Evolutionary conservation across 2,888 invertebrate genomes (phyloP).

Genomic region (Limnephilus marmoratus): DNA sequence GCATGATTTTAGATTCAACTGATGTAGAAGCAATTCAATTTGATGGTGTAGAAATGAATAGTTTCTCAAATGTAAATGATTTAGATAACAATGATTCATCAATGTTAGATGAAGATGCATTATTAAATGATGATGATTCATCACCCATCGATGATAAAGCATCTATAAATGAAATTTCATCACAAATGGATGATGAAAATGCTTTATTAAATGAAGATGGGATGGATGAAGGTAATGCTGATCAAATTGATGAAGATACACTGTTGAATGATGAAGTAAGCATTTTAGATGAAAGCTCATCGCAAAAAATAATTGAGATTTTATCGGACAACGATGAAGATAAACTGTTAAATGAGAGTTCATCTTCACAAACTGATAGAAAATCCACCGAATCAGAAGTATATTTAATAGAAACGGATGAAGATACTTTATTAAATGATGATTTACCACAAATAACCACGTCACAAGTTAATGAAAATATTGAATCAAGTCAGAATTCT

Average conservation of each 20-base stretch:
- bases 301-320: not conserved
- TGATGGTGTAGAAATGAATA: not conserved
- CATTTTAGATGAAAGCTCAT: not conserved
- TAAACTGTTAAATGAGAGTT: not conserved
- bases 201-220: not conserved
- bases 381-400: not conserved
- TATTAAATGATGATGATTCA: slow-evolving; percentile 14
- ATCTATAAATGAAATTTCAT: slow-evolving; percentile 21
- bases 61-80: not conserved
- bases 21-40: not conserved
- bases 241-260: slow-evolving; percentile 3
- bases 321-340: not conserved
- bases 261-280: not conserved
- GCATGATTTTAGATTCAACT: slow-evolving; percentile 6
- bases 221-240: not conserved
- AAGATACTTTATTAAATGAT: not conserved
- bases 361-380: not conserved
- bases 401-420: not conserved
- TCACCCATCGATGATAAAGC: not conserved
- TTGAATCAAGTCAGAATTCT: not conserved
- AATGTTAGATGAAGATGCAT: slow-evolving; percentile 11
- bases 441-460: not conserved
- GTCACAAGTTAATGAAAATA: no score
- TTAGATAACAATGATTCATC: not conserved
- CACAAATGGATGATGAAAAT: slow-evolving; percentile 23